These are phyloP conservation scores for Malacosoma neustria DNA, from an alignment of 2,888 invertebrate species.

Conservation along the genomic window DNA sequence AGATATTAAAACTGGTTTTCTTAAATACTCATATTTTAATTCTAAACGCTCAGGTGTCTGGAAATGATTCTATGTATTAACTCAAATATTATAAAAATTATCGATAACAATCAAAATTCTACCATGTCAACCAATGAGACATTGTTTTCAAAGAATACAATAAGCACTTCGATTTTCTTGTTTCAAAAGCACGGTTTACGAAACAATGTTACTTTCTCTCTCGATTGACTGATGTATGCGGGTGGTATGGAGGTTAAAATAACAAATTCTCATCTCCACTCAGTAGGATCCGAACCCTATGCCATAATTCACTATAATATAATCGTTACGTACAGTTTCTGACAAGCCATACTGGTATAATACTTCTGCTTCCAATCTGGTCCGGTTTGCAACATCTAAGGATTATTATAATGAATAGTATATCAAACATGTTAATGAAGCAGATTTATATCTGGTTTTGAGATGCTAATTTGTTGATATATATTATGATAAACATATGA, in stretches of 20 bases:
- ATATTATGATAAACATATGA: neutral
- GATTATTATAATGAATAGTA: slow-evolving; percentile 17
- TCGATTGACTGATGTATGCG: slow-evolving; percentile 50
- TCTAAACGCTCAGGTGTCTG: no score
- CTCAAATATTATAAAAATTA: no score
- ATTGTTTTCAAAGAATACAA: slow-evolving; percentile 24
- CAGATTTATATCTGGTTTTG: neutral
- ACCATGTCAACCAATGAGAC: slow-evolving; percentile 11
- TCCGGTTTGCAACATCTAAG: slow-evolving; percentile 17
- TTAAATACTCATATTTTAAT: no score
- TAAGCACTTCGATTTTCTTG: slow-evolving; percentile 38
- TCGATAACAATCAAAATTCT: slow-evolving; percentile 9
- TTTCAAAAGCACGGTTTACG: slow-evolving; percentile 49
- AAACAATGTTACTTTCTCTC: slow-evolving; percentile 63
- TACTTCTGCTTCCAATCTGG: slow-evolving; percentile 17
- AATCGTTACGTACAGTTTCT: slow-evolving; percentile 15
- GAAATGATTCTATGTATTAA: no score
- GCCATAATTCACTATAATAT: slow-evolving; percentile 18
- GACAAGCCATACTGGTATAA: slow-evolving; percentile 9
- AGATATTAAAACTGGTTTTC: no score
- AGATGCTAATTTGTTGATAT: neutral
- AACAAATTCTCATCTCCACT: slow-evolving; percentile 53
- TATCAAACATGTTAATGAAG: neutral
- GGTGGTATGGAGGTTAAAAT: slow-evolving; percentile 64
- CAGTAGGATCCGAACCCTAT: slow-evolving; percentile 35